phyloP scores from a whole-genome alignment of 2,797 vertebrate species.

The Momotus momota region DNA sequence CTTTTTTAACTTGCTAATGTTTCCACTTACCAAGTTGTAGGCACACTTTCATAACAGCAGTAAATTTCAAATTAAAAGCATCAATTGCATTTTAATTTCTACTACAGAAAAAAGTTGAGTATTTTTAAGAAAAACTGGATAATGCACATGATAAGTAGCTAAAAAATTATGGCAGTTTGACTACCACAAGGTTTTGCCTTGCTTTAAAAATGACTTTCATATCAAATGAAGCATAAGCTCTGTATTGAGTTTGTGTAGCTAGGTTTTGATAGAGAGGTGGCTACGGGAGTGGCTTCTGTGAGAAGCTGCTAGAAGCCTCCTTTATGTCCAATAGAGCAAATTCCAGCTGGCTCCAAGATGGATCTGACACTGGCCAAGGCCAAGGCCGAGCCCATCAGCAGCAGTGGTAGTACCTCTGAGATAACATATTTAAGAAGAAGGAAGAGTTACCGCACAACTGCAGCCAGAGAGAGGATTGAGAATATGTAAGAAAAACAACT shows the following conservation, averaged over 20 bases:
- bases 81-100: constrained; percentile 3
- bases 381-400: not conserved
- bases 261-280: not conserved
- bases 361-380: not conserved
- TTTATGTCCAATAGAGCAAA: not conserved
- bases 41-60: not conserved
- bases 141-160: not conserved
- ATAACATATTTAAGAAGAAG: not conserved
- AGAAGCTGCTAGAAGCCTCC: not conserved
- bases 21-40: constrained; percentile 5
- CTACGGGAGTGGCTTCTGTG: not conserved
- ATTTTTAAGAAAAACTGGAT: not conserved
- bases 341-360: not conserved
- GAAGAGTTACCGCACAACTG: not conserved
- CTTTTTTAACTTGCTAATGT: constrained; percentile 4
- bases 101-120: not conserved
- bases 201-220: not conserved
- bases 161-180: not conserved
- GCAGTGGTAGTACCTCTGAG: not conserved
- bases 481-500: not conserved
- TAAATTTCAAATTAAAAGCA: constrained; percentile 41
- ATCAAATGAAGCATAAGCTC: not conserved
- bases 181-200: not conserved
- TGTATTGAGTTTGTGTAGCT: not conserved
- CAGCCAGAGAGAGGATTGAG: not conserved